Conservation (phyloP, 2,113 vertebrate genomes). For the Scytalopus superciliaris region DNA sequence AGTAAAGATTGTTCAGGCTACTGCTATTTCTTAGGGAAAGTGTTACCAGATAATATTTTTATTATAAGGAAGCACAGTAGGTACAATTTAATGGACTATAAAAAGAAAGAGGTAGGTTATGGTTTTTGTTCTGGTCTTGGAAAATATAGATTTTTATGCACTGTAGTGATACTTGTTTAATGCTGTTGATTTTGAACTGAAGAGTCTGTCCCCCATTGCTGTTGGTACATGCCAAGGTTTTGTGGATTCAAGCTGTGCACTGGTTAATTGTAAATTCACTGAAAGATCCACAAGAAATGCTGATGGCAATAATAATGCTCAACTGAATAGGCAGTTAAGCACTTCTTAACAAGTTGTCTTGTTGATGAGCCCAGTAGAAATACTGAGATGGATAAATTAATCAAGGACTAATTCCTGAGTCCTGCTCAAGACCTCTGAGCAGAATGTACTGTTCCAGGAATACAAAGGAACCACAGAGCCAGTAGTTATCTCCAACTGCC, state of each 20-base stretch:
- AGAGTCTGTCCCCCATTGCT: not conserved
- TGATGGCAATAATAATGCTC: not conserved
- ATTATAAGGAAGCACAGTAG: not conserved
- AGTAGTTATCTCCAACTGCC: not conserved
- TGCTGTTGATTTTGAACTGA: not conserved
- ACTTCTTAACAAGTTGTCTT: not conserved
- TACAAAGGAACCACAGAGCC: not conserved
- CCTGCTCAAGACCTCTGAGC: not conserved
- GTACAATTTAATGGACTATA: not conserved
- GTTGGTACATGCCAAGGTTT: not conserved
- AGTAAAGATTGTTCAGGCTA: not conserved
- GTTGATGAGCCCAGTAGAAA: not conserved
- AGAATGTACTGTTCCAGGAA: not conserved
- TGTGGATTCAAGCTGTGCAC: not conserved
- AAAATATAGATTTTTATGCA: not conserved
- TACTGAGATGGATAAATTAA: not conserved
- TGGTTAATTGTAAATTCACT: constrained; percentile 16
- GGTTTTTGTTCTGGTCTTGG: not conserved
- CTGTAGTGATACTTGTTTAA: not conserved
- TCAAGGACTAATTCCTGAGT: not conserved
- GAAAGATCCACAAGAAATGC: constrained; percentile 1
- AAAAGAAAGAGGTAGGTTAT: not conserved
- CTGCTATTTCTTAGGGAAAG: not conserved
- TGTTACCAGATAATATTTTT: not conserved
- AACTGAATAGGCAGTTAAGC: not conserved